phyloP scores from a whole-genome alignment of 2,888 invertebrate genomes.

The Scaptomyza caliginosa region DNA sequence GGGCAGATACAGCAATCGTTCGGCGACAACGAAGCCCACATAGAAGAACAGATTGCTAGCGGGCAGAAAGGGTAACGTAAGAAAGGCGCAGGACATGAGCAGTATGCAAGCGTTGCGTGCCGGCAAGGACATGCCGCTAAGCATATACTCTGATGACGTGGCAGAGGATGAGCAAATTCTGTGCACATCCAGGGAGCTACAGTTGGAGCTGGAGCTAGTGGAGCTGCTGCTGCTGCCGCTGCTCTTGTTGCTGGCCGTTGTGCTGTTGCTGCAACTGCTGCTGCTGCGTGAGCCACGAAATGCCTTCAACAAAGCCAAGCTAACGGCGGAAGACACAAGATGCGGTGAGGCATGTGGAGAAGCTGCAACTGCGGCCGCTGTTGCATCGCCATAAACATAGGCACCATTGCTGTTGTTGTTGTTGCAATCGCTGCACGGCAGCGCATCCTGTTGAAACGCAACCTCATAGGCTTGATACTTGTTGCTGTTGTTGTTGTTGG shows the following conservation, averaged over 20 bases:
- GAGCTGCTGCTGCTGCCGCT: slow-evolving; percentile 80
- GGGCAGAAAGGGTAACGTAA: slow-evolving; percentile 96
- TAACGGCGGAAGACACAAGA: slow-evolving; percentile 73
- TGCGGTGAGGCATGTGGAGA: slow-evolving; percentile 83
- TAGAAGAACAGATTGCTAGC: slow-evolving; percentile 98
- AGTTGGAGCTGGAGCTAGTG: slow-evolving; percentile 55
- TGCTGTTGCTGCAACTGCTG: slow-evolving; percentile 83
- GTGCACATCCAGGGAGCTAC: slow-evolving; percentile 22
- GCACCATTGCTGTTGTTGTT: slow-evolving; percentile 61
- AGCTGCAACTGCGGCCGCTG: slow-evolving; percentile 7
- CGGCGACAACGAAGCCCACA: slow-evolving; percentile 99
- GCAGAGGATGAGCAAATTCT: slow-evolving; percentile 17
- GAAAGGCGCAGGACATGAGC: slow-evolving; percentile 89
- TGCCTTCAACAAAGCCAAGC: slow-evolving; percentile 68
- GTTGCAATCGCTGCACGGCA: slow-evolving; percentile 63
- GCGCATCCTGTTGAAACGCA: slow-evolving; percentile 55
- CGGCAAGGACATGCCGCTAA: slow-evolving; percentile 42
- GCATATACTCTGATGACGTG: slow-evolving; percentile 34
- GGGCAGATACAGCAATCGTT: slow-evolving; percentile 97
- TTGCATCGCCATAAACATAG: slow-evolving; percentile 38
- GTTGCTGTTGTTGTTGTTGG: slow-evolving; percentile 43
- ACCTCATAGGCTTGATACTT: slow-evolving; percentile 51
- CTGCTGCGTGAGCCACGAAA: slow-evolving; percentile 82
- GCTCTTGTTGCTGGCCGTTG: slow-evolving; percentile 84
- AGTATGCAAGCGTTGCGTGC: slow-evolving; percentile 78